Evolutionary conservation across 2,113 vertebrate genomes (phyloP), one percentile per base, ranked within the genome.

Genomic region (Chaetodon auriga): DNA sequence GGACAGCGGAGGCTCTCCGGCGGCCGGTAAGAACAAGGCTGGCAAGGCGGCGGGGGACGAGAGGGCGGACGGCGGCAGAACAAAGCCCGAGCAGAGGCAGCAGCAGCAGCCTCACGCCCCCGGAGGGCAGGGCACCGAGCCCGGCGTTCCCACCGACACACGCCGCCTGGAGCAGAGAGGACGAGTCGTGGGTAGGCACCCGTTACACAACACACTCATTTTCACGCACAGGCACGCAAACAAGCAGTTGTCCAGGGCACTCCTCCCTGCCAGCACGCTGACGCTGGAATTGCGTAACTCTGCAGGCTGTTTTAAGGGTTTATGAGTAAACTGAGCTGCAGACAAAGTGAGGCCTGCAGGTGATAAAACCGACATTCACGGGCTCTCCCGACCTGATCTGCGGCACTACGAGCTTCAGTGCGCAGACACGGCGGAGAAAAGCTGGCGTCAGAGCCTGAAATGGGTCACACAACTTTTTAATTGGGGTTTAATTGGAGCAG

Each of bases 81-180:
- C 91, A 79, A 92, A 92, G 87, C 81, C 80, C 76, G 86, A 89
- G 75, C 88, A 54, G 46, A 30, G 30, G 30, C 68, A 2, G 80
- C 82, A 18, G 46, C 79, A 66, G 64, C 85, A 19, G 41, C 62
- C 30, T 1, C 84, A 83, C 89, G 82, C 73, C 86, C 80, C 63
- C 85, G 84, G 87, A 53, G 81, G 78, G 13, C 87, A 53, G 58
- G 58, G 82, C 91, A 6, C 72, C 1, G 82, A 90, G 65, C 80
- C 68, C 77, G 72, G 65, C 62, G 36, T 58, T 6, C 82, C 63
- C 46, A 81, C 73, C 30, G 93, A 95, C 88, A 84, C 88, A 2
- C 89, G 91, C 84, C 91, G 95, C 64, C 92, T 93, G 76, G 94
- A 95, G 66, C 95, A 96, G 89, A 86, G 94, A 61, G 89, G 92